These are phyloP conservation scores for Tragelaphus buxtoni DNA, from an alignment of 2,113 vertebrate genomes.

Conservation along the genomic window DNA sequence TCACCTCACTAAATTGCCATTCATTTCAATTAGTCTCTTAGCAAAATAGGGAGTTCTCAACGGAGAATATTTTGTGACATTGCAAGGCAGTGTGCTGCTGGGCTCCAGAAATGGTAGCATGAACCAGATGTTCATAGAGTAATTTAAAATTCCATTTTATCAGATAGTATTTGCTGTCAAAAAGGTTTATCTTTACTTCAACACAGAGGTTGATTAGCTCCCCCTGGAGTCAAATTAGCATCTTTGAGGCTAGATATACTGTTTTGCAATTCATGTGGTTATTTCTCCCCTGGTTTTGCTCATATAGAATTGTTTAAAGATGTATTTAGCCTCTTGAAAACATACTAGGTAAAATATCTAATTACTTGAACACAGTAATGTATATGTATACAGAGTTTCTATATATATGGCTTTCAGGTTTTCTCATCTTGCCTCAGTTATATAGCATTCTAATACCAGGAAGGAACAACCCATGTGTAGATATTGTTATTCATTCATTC, in stretches of 20 bases:
- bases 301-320: constrained; percentile 59
- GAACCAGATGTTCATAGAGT: constrained; percentile 82
- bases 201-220: constrained; percentile 85
- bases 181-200: constrained; percentile 87
- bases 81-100: constrained; percentile 43
- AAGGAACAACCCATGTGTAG: background rate
- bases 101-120: constrained; percentile 60
- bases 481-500: background rate
- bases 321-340: constrained; percentile 66
- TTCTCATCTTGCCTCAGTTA: constrained; percentile 53
- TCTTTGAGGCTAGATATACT: constrained; percentile 79
- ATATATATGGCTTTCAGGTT: background rate
- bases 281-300: constrained; percentile 74
- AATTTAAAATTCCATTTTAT: constrained; percentile 88
- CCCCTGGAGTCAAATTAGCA: constrained; percentile 82
- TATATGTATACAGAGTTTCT: background rate
- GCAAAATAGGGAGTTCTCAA: constrained; percentile 52
- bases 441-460: background rate
- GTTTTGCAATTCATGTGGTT: constrained; percentile 83
- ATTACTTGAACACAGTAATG: constrained; percentile 33
- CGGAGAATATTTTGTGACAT: constrained; percentile 69
- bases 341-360: constrained; percentile 56
- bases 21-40: constrained; percentile 64
- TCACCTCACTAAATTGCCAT: constrained; percentile 47
- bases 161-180: constrained; percentile 83